These are phyloP conservation scores for Hirtodrosophila confusa DNA, from an alignment of 2,888 invertebrate genomes.

Conservation along the genomic window DNA sequence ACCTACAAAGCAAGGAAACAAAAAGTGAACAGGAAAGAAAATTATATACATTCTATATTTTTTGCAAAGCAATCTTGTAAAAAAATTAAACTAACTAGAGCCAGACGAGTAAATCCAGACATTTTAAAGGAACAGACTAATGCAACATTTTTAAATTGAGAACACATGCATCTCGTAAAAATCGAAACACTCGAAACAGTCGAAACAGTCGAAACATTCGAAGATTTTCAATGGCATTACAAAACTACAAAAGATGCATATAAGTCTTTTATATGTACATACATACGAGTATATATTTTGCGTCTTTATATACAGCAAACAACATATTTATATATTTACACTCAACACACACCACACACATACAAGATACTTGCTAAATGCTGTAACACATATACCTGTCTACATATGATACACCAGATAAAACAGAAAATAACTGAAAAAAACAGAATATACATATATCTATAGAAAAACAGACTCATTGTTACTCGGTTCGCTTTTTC, in stretches of 20 bases:
- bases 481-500: conserved; percentile 68
- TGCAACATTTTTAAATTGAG: conserved; percentile 46
- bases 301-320: conserved; percentile 67
- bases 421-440: conserved; percentile 9
- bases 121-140: conserved; percentile 62
- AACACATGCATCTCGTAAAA: conserved; percentile 16
- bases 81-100: conserved; percentile 52
- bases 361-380: conserved; percentile 31
- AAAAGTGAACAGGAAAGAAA: conserved; percentile 41
- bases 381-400: conserved; percentile 44
- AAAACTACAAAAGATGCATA: conserved; percentile 33
- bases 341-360: conserved; percentile 34
- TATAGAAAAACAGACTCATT: conserved; percentile 11
- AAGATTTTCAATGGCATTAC: conserved; percentile 4
- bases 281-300: conserved; percentile 67
- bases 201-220: neutral
- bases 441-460: conserved; percentile 18
- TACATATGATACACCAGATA: conserved; percentile 32
- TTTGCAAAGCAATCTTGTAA: conserved; percentile 75
- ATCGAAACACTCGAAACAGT: conserved; percentile 20
- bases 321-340: conserved; percentile 67
- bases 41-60: conserved; percentile 72
- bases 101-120: conserved; percentile 50
- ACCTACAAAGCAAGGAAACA: conserved; percentile 65
- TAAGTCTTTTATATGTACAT: conserved; percentile 51